Conservation (phyloP, 2,113 vertebrate genomes). For the Chlorocebus sabaeus region DNA sequence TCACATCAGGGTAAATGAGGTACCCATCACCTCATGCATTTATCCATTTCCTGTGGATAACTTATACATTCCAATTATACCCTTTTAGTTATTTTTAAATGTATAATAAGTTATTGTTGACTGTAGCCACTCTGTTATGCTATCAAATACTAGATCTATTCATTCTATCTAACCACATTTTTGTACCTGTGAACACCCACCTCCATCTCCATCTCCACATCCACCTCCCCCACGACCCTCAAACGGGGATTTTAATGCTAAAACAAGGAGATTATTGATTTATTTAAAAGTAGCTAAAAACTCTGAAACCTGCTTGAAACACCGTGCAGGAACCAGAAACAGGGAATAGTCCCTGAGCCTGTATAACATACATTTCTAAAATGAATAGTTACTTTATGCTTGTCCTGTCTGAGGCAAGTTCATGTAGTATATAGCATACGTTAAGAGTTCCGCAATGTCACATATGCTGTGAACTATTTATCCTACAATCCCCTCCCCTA, state of each 20-base stretch:
- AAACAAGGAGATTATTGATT: not conserved
- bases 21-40: too few relatives aligned
- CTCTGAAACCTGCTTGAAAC: not conserved
- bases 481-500: not conserved
- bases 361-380: not conserved
- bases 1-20: too few relatives aligned
- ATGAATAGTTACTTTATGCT: not conserved
- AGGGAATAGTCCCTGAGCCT: not conserved
- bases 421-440: fast-evolving
- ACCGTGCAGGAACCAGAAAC: not conserved
- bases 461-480: not conserved
- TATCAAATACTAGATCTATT: too few relatives aligned
- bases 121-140: too few relatives aligned
- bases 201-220: too few relatives aligned
- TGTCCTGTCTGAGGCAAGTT: not conserved
- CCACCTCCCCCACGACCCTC: too few relatives aligned
- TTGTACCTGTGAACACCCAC: too few relatives aligned
- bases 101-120: too few relatives aligned
- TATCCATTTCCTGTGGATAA: too few relatives aligned
- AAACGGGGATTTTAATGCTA: not conserved
- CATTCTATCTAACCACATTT: too few relatives aligned
- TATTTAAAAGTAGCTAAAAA: slow-evolving; percentile 13
- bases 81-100: too few relatives aligned
- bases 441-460: not conserved
- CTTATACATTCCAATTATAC: too few relatives aligned